Conservation (phyloP, 37 sponge, comb jelly and placozoan species). For the Amphimedon queenslandica region DNA sequence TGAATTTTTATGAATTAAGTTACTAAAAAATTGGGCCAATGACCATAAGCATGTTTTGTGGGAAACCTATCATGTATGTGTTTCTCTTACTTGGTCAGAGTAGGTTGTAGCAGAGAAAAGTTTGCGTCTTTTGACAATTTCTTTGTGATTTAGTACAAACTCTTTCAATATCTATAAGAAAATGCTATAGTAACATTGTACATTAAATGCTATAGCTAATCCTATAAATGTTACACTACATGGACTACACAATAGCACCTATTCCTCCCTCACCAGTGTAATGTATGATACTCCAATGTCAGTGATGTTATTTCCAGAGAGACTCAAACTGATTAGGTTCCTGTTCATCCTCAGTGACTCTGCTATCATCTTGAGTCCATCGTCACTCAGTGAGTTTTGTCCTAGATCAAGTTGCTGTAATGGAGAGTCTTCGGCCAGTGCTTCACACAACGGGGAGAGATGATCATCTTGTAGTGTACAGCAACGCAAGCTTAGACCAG, state of each 20-base stretch:
- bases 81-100: too few species aligned
- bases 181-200: too few species aligned
- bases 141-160: constrained; percentile 58
- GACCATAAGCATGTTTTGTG: too few species aligned
- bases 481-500: background rate
- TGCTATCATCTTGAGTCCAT: background rate
- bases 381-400: constrained; percentile 1
- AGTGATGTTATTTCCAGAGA: constrained; percentile 53
- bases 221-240: too few species aligned
- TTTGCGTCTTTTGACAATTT: constrained; percentile 51
- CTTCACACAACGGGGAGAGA: background rate
- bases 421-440: background rate
- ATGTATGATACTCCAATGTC: constrained; percentile 35
- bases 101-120: too few species aligned
- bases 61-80: too few species aligned
- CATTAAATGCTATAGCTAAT: too few species aligned
- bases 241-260: background rate
- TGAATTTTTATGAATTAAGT: too few species aligned
- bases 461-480: background rate
- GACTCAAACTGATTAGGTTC: constrained; percentile 53
- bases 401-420: constrained; percentile 5
- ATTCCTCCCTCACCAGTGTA: background rate
- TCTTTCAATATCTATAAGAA: constrained; percentile 19
- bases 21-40: too few species aligned
- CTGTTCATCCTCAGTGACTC: constrained; percentile 62